phyloP scores from a whole-genome alignment of 2,888 invertebrate genomes.

The Hypsopygia costalis region DNA sequence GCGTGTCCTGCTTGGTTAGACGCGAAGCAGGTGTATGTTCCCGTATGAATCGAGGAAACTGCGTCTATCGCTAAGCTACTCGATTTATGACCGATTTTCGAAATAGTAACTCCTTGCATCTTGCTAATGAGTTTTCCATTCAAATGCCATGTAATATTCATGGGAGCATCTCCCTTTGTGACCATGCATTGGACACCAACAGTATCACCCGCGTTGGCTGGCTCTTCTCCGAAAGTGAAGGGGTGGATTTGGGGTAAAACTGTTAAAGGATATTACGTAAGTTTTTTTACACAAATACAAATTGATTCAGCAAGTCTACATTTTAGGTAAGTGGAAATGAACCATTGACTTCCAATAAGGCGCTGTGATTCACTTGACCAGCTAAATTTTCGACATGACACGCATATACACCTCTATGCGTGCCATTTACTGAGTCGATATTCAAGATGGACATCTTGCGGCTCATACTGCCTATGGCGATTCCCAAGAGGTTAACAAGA shows the following conservation, averaged over 20 bases:
- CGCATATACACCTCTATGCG: constrained; percentile 87
- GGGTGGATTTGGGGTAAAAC: constrained; percentile 89
- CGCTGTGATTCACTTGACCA: constrained; percentile 84
- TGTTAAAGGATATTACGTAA: constrained; percentile 40
- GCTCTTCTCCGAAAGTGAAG: constrained; percentile 88
- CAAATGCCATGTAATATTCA: constrained; percentile 88
- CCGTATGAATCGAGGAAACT: constrained; percentile 86
- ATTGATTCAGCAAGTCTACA: constrained; percentile 1
- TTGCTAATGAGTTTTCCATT: constrained; percentile 81
- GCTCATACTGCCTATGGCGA: constrained; percentile 82
- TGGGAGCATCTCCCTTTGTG: constrained; percentile 88
- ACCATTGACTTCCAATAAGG: constrained; percentile 88
- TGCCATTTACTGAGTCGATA: constrained; percentile 84
- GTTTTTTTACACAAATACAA: constrained; percentile 20
- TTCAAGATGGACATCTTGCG: constrained; percentile 84
- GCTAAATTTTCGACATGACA: constrained; percentile 86
- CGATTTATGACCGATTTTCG: constrained; percentile 82
- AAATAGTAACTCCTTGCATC: constrained; percentile 78
- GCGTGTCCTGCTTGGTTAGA: constrained; percentile 84
- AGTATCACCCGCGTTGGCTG: constrained; percentile 88
- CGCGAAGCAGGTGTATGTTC: constrained; percentile 87
- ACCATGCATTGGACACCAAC: constrained; percentile 88
- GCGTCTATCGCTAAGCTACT: constrained; percentile 87
- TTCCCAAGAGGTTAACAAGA: constrained; percentile 76
- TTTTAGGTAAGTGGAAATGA: constrained; percentile 13